phyloP scores from a whole-genome alignment of 2,113 vertebrate species.

The Vulpes lagopus region DNA sequence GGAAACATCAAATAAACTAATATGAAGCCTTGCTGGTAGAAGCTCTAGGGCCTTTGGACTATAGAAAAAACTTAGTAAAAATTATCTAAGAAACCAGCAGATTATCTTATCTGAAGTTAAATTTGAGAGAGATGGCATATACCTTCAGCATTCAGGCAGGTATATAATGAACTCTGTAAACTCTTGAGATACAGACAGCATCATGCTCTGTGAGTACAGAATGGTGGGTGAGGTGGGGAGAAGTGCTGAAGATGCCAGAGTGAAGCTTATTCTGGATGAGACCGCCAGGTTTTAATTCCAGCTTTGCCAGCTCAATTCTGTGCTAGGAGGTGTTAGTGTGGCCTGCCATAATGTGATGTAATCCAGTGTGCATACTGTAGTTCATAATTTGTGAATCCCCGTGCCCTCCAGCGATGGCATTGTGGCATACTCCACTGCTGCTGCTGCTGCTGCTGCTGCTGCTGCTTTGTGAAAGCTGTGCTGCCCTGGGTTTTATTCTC shows the following conservation, averaged over 20 bases:
- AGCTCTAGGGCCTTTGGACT: slow-evolving; percentile 33
- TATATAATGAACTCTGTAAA: slow-evolving; percentile 79
- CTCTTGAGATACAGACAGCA: slow-evolving; percentile 77
- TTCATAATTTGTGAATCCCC: fast-evolving
- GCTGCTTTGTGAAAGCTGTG: neutral
- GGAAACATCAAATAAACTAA: slow-evolving; percentile 69
- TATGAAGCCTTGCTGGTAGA: neutral
- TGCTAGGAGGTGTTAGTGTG: neutral
- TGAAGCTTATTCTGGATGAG: neutral
- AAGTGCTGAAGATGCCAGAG: too few relatives aligned
- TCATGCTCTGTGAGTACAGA: neutral
- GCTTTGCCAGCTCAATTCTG: neutral
- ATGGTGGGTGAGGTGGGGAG: neutral
- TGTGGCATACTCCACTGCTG: fast-evolving
- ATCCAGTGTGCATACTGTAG: fast-evolving
- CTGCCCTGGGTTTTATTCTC: neutral
- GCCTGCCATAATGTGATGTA: fast-evolving
- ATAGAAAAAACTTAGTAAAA: neutral
- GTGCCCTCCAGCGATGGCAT: neutral
- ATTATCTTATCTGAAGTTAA: neutral
- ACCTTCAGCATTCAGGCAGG: neutral
- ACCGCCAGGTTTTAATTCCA: neutral
- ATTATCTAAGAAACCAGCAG: neutral
- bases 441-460: too few relatives aligned
- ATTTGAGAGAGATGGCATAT: neutral